Evolutionary conservation across 2,797 vertebrate genomes (phyloP), one percentile per base, ranked within the genome.

Genomic region (Scarus forsteni): DNA sequence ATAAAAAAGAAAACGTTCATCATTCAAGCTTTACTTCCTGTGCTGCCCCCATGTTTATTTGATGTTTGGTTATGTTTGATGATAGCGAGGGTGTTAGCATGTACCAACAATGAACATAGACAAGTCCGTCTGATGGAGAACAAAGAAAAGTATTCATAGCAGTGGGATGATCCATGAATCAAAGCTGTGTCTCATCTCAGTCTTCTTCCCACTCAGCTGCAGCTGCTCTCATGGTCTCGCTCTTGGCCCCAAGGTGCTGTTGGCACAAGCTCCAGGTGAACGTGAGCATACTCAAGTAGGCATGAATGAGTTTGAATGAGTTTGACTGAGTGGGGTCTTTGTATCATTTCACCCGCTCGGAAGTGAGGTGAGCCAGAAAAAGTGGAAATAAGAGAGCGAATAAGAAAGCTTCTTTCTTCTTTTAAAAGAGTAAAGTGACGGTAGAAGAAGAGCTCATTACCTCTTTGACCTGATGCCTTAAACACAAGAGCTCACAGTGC

Each of bases 361-460:
- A 92, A 89, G 86, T 77, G 77, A 66, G 63, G 63, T 6, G 70
- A 85, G 88, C 72, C 77, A 84, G 80, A 70, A 43, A 57, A 55
- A 59, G 73, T 18, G 56, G 56, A 84, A 74, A 63, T 69, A 64
- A 62, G 15, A 49, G 56, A 15, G 43, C 56, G 70, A 73, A 86
- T 69, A 89, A 27, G 77, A 85, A 83, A 73, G 78, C 40, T 0
- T 59, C 84, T 89, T 91, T n/a, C n/a, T n/a, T n/a, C n/a, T n/a
- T n/a, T n/a, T 46, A 51, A 85, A 81, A 67, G 79, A 86, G 50
- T 59, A 52, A 84, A 70, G 66, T 38, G 60, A 58, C 55, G 60
- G 27, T 0, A 6, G 48, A 84, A 46, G 70, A 79, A 77, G 77
- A 81, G 59, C 45, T 58, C 12, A 5, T 85, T 50, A 61, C 70